Conservation (phyloP, 1,140 invertebrate genomes). For the Lamellibrachia luymesi region DNA sequence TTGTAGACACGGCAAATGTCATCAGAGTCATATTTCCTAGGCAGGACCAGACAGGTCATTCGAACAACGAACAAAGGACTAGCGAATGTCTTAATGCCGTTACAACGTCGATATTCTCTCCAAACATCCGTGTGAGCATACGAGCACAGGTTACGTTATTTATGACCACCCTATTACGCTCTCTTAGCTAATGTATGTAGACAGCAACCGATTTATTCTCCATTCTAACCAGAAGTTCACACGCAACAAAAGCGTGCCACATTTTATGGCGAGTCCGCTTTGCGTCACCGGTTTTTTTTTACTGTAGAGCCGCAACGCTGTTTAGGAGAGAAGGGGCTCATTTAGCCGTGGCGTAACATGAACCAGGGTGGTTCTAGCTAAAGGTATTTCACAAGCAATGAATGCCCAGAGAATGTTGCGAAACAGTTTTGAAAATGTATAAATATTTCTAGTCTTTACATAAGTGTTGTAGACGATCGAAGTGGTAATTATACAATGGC, state of each 20-base stretch:
- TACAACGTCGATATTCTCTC: no score
- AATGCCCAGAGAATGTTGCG: no score
- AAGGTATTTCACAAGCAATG: no score
- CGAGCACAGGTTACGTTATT: not conserved
- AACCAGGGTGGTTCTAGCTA: no score
- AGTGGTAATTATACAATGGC: no score
- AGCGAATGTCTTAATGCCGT: not conserved
- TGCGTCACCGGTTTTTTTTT: not conserved
- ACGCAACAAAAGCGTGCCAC: no score
- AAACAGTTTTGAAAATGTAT: no score
- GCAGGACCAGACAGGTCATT: not conserved
- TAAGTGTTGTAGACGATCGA: no score
- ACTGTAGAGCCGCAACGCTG: not conserved
- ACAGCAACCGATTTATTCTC: not conserved
- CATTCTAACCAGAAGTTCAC: not conserved
- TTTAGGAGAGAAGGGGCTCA: no score
- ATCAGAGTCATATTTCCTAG: not conserved
- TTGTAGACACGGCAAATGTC: not conserved
- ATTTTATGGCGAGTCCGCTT: not conserved
- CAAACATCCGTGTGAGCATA: not conserved
- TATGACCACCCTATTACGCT: not conserved
- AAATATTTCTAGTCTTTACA: no score
- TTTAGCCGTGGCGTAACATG: no score
- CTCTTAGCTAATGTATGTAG: not conserved
- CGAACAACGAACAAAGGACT: not conserved